phyloP scores from a whole-genome alignment of 1,140 invertebrate species.

The Drosophila ironensis region DNA sequence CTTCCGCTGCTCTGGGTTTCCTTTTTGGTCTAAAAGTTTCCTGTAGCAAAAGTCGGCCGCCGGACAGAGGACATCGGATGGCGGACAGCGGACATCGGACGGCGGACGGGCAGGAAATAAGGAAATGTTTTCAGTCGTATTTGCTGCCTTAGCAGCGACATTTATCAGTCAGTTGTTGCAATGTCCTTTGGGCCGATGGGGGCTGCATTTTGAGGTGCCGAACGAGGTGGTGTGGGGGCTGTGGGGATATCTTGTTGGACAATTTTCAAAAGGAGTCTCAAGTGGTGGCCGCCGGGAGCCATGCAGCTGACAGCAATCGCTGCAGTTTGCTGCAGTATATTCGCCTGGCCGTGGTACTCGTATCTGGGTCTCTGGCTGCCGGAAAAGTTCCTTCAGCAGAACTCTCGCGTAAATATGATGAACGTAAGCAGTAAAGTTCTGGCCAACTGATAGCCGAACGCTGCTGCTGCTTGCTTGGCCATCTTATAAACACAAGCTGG shows the following conservation, averaged over 20 bases:
- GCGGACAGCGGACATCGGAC: conserved; percentile 9
- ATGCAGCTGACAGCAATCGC: conserved; percentile 51
- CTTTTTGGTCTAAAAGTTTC: conserved; percentile 77
- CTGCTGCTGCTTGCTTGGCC: conserved; percentile 36
- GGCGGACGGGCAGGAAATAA: conserved; percentile 63
- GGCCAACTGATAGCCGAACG: conserved; percentile 72
- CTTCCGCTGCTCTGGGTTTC: conserved; percentile 67
- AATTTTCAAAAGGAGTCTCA: conserved; percentile 73
- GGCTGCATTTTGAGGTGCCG: conserved; percentile 16
- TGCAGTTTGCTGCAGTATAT: conserved; percentile 50
- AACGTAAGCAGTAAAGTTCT: conserved; percentile 78
- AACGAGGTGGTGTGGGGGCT: neutral
- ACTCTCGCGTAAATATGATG: conserved; percentile 76
- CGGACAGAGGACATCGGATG: too few species aligned
- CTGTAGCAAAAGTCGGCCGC: conserved; percentile 42
- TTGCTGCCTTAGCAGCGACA: conserved; percentile 73
- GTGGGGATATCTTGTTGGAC: conserved; percentile 55
- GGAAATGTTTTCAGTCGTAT: conserved; percentile 74
- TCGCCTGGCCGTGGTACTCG: conserved; percentile 29
- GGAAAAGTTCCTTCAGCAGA: conserved; percentile 31
- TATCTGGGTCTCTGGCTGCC: conserved; percentile 5
- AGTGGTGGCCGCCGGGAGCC: conserved; percentile 49
- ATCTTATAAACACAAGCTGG: conserved; percentile 56
- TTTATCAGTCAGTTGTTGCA: conserved; percentile 76
- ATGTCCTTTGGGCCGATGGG: conserved; percentile 47